Conservation (phyloP, 2,113 vertebrate genomes). For the Macaca nemestrina region DNA sequence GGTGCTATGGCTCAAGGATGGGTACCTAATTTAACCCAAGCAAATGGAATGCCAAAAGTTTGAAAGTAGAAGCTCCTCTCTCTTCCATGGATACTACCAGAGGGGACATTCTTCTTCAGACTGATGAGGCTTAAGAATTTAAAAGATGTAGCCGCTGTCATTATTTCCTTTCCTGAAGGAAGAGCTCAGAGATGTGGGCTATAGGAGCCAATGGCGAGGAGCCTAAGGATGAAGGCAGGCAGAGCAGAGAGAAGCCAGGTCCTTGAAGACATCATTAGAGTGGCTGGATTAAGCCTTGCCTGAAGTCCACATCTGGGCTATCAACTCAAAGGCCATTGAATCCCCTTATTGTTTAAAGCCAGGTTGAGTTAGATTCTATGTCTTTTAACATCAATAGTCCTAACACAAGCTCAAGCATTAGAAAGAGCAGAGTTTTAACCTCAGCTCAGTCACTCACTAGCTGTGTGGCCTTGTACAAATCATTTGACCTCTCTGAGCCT, state of each 20-base stretch:
- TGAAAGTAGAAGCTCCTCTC: not conserved
- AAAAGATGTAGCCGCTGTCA: not conserved
- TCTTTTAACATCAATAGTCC: not conserved
- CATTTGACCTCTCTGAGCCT: not conserved
- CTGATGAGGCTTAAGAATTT: not conserved
- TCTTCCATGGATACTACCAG: not conserved
- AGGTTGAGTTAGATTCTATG: not conserved
- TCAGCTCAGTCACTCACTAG: not conserved
- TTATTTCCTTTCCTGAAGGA: not conserved
- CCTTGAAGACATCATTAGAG: not conserved
- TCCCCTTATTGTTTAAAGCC: not conserved
- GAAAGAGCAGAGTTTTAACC: not conserved
- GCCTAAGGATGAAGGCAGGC: not conserved
- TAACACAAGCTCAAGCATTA: not conserved
- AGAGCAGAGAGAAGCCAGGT: not conserved
- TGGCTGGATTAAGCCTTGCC: not conserved
- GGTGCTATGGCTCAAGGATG: not conserved
- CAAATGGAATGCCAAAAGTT: not conserved
- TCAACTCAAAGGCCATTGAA: not conserved
- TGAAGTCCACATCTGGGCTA: not conserved
- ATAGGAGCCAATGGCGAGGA: rapidly evolving
- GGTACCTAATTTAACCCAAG: not conserved
- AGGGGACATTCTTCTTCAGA: not conserved
- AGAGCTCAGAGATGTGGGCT: not conserved
- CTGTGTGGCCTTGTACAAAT: not conserved